Conservation (phyloP, 2,113 vertebrate genomes). For the Cyphomyrus discorhynchus region DNA sequence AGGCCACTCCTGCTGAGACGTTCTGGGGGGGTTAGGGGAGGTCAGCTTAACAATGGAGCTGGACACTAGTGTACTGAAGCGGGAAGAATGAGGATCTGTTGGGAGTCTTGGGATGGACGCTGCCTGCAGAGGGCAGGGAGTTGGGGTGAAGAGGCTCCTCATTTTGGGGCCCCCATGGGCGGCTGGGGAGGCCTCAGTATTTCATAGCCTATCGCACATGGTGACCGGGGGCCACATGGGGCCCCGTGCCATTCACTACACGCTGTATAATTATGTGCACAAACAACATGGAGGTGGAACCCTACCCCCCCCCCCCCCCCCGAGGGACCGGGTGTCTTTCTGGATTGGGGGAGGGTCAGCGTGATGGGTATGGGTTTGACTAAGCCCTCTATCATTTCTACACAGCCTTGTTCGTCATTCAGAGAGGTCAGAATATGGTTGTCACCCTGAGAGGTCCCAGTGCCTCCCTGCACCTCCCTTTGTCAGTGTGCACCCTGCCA, state of each 20-base stretch:
- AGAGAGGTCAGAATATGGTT: background rate
- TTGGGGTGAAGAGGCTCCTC: slow-evolving; percentile 61
- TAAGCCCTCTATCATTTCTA: background rate
- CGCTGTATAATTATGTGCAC: slow-evolving; percentile 14
- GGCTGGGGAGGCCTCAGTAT: slow-evolving; percentile 67
- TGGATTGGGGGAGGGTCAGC: background rate
- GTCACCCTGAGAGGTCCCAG: background rate
- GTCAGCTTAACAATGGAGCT: background rate
- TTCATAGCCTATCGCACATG: slow-evolving; percentile 71
- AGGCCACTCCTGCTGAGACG: background rate
- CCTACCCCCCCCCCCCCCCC: background rate
- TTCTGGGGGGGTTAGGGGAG: background rate
- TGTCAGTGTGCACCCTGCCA: background rate
- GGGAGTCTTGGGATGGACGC: slow-evolving; percentile 57
- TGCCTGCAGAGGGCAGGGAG: slow-evolving; percentile 48
- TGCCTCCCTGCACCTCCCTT: background rate
- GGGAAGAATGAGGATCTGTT: slow-evolving; percentile 50
- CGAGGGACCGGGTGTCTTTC: background rate
- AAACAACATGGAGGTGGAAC: background rate
- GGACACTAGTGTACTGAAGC: background rate
- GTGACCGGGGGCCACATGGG: slow-evolving; percentile 67
- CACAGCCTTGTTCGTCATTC: background rate
- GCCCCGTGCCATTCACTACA: slow-evolving; percentile 46
- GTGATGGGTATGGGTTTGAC: background rate
- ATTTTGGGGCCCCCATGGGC: slow-evolving; percentile 62